A percentile compares a stretch with the other conserved stretches of the same genome.
phyloP scores from a whole-genome alignment of 2,888 invertebrate genomes.

The Melanostoma scalare region DNA sequence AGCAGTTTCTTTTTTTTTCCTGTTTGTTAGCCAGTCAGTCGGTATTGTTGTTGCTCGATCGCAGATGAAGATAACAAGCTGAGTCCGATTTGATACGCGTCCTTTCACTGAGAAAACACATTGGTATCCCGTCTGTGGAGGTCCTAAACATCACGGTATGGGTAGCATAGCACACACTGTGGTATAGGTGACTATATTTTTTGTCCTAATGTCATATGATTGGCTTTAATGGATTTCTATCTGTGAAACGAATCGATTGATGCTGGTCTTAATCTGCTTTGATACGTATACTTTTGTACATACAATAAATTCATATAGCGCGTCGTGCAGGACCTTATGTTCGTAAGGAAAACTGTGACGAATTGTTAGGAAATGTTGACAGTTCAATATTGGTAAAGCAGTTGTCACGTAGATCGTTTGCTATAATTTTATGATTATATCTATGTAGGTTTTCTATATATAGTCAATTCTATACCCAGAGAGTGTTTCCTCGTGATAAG shows the following conservation, averaged over 20 bases:
- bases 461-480: too few relatives aligned
- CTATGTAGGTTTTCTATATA: too few relatives aligned
- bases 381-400: constrained; percentile 52
- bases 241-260: constrained; percentile 81
- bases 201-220: constrained; percentile 82
- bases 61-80: constrained; percentile 72
- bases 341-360: constrained; percentile 54
- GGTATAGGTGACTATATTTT: constrained; percentile 79
- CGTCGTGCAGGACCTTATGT: constrained; percentile 29
- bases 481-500: too few relatives aligned
- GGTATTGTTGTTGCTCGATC: constrained; percentile 66
- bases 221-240: constrained; percentile 82
- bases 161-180: constrained; percentile 65
- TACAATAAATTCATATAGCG: constrained; percentile 20
- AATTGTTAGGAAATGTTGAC: constrained; percentile 56
- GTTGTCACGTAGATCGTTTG: constrained; percentile 58
- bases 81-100: constrained; percentile 71
- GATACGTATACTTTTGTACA: constrained; percentile 49
- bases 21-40: constrained; percentile 17
- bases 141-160: constrained; percentile 37
- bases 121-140: constrained; percentile 39
- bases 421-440: not conserved
- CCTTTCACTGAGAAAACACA: constrained; percentile 59
- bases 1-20: constrained; percentile 38
- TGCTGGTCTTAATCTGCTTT: constrained; percentile 69